phyloP scores from a whole-genome alignment of 2,888 invertebrate species.

The Crocallis elinguaria region DNA sequence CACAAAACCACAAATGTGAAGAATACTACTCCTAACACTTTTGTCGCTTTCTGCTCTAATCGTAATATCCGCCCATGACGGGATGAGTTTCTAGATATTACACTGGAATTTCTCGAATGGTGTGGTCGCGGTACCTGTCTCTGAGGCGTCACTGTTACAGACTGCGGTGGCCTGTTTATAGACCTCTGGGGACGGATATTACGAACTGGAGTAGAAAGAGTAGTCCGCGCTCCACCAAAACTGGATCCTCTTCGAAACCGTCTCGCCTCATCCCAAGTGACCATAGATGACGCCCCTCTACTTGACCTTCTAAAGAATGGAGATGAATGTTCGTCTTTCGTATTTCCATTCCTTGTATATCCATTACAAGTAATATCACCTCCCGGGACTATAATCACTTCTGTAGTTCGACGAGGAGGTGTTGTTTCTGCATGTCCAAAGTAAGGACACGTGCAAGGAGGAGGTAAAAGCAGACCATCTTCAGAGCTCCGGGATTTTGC shows the following conservation, averaged over 20 bases:
- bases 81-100: conserved; percentile 92
- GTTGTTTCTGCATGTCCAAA: conserved; percentile 88
- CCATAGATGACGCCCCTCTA: conserved; percentile 89
- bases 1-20: conserved; percentile 97
- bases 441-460: conserved; percentile 92
- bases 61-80: conserved; percentile 93
- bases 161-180: conserved; percentile 60
- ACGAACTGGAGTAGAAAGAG: conserved; percentile 81
- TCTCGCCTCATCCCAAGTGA: conserved; percentile 89
- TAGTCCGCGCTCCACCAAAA: conserved; percentile 87
- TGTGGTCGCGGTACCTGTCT: conserved; percentile 87
- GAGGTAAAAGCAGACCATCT: conserved; percentile 86
- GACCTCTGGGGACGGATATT: conserved; percentile 69
- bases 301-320: conserved; percentile 81
- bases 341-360: conserved; percentile 63
- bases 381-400: conserved; percentile 81
- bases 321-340: conserved; percentile 73
- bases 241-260: conserved; percentile 88
- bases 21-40: conserved; percentile 97
- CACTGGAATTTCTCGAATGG: conserved; percentile 92
- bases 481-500: conserved; percentile 77
- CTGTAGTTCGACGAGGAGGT: conserved; percentile 77
- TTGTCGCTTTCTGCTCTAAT: conserved; percentile 97
- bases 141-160: conserved; percentile 66
- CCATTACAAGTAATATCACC: conserved; percentile 80